These are phyloP conservation scores for Campopleginae sp. DNA, from an alignment of 2,888 invertebrate species.

Conservation along the genomic window DNA sequence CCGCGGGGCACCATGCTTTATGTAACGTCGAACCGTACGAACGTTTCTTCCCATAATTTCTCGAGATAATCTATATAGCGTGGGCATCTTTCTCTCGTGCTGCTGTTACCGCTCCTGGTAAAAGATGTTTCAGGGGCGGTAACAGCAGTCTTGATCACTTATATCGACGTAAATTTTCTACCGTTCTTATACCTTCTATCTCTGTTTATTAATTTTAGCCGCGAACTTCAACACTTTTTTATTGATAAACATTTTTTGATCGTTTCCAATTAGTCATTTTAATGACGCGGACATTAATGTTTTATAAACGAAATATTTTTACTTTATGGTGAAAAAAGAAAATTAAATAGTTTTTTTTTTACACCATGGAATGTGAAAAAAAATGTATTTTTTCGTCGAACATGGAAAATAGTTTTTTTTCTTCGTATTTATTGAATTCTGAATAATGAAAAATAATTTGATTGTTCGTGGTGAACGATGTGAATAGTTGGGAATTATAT, in stretches of 20 bases:
- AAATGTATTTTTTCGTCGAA: not conserved
- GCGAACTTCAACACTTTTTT: slow-evolving; percentile 67
- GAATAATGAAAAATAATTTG: not conserved
- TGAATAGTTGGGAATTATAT: slow-evolving; percentile 9
- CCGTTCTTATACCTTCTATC: slow-evolving; percentile 79
- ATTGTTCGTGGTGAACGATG: not conserved
- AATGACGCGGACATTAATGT: not conserved
- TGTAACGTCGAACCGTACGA: slow-evolving; percentile 77
- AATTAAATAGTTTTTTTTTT: no score
- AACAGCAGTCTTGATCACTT: slow-evolving; percentile 69
- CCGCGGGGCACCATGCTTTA: slow-evolving; percentile 68
- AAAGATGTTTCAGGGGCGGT: slow-evolving; percentile 55
- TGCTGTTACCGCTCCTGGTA: slow-evolving; percentile 58
- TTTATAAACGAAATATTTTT: not conserved
- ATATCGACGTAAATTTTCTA: slow-evolving; percentile 71
- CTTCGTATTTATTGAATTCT: not conserved
- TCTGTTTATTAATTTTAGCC: slow-evolving; percentile 81
- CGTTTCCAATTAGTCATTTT: not conserved
- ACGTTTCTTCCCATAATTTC: slow-evolving; percentile 80
- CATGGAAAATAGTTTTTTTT: not conserved
- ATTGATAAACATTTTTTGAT: not conserved
- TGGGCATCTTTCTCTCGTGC: slow-evolving; percentile 74
- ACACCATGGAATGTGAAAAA: no score
- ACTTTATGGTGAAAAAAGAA: no score
- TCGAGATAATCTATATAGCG: slow-evolving; percentile 80